phyloP scores from a whole-genome alignment of 2,888 invertebrate genomes.

The Nephrotoma guestfalica region DNA sequence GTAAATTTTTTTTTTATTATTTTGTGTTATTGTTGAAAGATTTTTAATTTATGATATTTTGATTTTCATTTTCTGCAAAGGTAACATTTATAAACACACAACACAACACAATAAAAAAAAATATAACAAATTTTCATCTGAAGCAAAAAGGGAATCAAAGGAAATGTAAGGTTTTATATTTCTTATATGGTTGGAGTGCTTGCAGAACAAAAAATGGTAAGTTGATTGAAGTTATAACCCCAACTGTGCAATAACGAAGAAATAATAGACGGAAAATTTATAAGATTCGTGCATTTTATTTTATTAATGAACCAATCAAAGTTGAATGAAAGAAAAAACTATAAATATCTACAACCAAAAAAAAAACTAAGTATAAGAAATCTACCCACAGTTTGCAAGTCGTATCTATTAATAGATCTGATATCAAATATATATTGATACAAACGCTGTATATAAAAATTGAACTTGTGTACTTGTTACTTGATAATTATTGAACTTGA shows the following conservation, averaged over 20 bases:
- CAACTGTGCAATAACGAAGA: not conserved
- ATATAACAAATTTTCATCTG: not conserved
- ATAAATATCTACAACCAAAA: not conserved
- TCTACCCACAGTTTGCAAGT: not conserved
- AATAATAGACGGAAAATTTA: not conserved
- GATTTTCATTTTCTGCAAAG: not conserved
- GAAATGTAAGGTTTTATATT: not conserved
- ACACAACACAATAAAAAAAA: not conserved
- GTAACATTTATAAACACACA: not conserved
- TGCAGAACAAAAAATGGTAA: not conserved
- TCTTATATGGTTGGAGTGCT: not conserved
- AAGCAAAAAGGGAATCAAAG: not conserved
- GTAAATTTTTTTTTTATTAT: not conserved
- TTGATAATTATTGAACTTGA: not conserved
- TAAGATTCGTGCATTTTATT: not conserved
- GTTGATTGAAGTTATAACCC: not conserved
- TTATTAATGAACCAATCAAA: not conserved
- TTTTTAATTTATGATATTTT: not conserved
- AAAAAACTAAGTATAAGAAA: not conserved
- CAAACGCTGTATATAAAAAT: not conserved
- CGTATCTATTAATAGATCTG: not conserved
- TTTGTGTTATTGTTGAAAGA: not conserved
- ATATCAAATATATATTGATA: not conserved
- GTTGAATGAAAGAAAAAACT: not conserved
- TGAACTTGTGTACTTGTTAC: not conserved